These are phyloP conservation scores for Apodemia arnacis DNA, from an alignment of 2,888 invertebrate genomes.

Conservation along the genomic window DNA sequence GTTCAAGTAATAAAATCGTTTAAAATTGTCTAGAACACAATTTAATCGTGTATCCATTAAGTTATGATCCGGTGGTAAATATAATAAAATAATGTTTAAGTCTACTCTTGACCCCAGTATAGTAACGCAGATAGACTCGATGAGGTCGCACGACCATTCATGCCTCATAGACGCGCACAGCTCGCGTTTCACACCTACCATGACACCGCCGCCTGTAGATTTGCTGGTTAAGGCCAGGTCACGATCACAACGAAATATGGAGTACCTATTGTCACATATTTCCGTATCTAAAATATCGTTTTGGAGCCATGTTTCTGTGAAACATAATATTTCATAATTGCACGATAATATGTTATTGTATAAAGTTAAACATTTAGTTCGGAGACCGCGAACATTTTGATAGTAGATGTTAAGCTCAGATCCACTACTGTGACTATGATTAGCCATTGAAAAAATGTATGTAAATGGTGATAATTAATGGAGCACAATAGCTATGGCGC, in stretches of 20 bases:
- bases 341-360: not conserved
- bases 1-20: not conserved
- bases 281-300: not conserved
- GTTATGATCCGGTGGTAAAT: not conserved
- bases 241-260: not conserved
- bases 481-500: no score
- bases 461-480: no score
- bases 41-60: no score
- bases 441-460: no score
- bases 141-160: not conserved
- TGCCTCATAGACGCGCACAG: not conserved
- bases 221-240: not conserved
- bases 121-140: not conserved
- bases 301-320: not conserved
- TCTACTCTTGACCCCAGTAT: not conserved
- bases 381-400: not conserved
- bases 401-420: not conserved
- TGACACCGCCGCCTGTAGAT: not conserved
- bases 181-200: not conserved
- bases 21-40: not conserved
- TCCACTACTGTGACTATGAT: no score
- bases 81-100: not conserved
- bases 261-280: not conserved
- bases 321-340: not conserved
- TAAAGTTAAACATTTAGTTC: not conserved